Conservation (phyloP, 2,888 invertebrate species). For the Drosophila putrida region DNA sequence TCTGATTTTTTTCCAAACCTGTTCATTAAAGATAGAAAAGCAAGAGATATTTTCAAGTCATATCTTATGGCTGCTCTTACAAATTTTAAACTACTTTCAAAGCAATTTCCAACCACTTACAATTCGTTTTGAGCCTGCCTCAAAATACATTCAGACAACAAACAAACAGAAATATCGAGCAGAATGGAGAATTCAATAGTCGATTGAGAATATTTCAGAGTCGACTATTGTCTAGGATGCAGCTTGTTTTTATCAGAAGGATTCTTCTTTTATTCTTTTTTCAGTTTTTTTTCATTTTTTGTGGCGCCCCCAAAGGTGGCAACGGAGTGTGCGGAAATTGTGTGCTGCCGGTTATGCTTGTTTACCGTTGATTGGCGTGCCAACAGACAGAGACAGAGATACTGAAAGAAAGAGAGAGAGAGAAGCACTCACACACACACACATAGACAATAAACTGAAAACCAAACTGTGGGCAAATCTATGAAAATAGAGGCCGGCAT, state of each 20-base stretch:
- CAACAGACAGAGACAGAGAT: conserved; percentile 10
- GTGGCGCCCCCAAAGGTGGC: conserved; percentile 14
- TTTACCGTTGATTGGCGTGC: conserved; percentile 52
- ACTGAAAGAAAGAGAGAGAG: neutral
- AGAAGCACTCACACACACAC: neutral
- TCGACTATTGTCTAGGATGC: conserved; percentile 13
- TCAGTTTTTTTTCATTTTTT: neutral
- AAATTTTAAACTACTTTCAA: neutral
- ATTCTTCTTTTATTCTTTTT: conserved; percentile 2
- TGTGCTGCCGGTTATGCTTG: conserved; percentile 45
- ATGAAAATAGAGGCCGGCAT: conserved; percentile 25
- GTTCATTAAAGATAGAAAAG: neutral
- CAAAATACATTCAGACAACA: neutral
- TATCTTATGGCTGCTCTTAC: neutral
- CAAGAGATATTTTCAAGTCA: neutral
- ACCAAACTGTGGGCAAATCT: conserved; percentile 32
- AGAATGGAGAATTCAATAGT: conserved; percentile 1
- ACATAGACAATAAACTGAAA: conserved; percentile 28
- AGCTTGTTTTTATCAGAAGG: conserved; percentile 9
- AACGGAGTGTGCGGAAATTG: conserved; percentile 16
- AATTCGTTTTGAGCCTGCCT: neutral
- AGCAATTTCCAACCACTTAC: neutral
- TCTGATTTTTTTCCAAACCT: no score
- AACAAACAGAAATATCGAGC: neutral
- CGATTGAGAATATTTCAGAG: conserved; percentile 21